Percentiles rank a stretch among this genome's conserved stretches.
phyloP scores from a whole-genome alignment of 2,888 invertebrate species.

The Emesis furor region DNA sequence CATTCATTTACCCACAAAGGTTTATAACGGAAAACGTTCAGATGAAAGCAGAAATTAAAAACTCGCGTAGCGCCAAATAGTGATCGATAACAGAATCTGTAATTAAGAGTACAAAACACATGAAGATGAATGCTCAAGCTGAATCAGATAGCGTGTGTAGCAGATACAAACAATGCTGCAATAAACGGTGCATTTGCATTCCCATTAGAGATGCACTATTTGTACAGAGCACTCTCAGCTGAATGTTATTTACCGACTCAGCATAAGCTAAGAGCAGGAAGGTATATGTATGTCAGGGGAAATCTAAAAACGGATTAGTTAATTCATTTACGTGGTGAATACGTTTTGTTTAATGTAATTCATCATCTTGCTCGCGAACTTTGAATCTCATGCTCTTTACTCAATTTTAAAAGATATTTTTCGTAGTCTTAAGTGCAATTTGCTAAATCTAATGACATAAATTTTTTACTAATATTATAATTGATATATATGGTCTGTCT shows the following conservation, averaged over 20 bases:
- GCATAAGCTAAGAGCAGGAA: constrained; percentile 3
- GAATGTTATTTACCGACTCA: constrained; percentile 24
- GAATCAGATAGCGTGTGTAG: constrained; percentile 54
- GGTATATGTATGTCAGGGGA: constrained; percentile 71
- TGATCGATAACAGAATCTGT: constrained; percentile 12
- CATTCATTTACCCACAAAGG: no score
- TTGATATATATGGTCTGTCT: no score
- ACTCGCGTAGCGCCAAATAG: not conserved
- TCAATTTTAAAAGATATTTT: not conserved
- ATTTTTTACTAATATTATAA: no score
- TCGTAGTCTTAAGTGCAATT: no score
- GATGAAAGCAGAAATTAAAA: not conserved
- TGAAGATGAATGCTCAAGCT: constrained; percentile 62
- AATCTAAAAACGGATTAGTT: constrained; percentile 34
- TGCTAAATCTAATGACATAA: no score
- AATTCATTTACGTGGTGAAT: constrained; percentile 20
- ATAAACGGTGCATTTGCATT: constrained; percentile 78
- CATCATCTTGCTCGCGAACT: not conserved
- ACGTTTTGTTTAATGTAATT: constrained; percentile 1
- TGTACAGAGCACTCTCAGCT: constrained; percentile 21
- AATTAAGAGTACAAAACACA: constrained; percentile 47
- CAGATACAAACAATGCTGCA: constrained; percentile 55
- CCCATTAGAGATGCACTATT: constrained; percentile 75
- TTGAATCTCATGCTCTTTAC: not conserved
- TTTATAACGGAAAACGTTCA: not conserved